Evolutionary conservation across 2,797 vertebrate genomes (phyloP).

Genomic region (Platalea minor): DNA sequence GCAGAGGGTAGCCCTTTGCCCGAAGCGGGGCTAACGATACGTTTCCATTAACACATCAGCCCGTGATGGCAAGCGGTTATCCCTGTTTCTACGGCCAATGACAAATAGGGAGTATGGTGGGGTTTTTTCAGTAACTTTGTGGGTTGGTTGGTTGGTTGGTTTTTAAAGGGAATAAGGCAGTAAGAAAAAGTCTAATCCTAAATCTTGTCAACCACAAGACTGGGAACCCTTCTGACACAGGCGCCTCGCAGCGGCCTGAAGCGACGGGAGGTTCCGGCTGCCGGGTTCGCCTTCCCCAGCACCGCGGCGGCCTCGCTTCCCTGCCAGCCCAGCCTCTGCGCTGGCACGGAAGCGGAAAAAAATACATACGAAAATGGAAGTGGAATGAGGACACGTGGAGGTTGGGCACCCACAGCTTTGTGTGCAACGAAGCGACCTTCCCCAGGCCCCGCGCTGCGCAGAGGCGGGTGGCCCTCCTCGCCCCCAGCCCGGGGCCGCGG

Average conservation of each 20-base stretch:
- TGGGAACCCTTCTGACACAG: too few relatives aligned
- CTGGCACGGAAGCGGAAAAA: not conserved
- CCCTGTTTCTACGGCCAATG: accelerated
- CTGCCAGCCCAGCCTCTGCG: accelerated
- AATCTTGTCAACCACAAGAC: accelerated
- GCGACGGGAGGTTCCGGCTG: accelerated
- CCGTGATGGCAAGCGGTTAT: accelerated
- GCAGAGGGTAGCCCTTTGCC: accelerated
- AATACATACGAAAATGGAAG: accelerated
- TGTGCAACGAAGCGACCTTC: not conserved
- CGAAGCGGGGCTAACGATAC: accelerated
- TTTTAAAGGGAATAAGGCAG: not conserved
- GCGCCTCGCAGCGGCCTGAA: accelerated
- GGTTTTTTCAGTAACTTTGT: not conserved
- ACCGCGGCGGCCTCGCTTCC: not conserved
- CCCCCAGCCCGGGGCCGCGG: accelerated
- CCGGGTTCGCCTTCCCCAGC: too few relatives aligned
- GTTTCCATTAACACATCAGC: accelerated
- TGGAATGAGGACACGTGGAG: accelerated
- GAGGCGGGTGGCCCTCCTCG: not conserved
- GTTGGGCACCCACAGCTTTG: too few relatives aligned
- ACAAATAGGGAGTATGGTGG: accelerated
- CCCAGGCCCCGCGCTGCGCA: accelerated
- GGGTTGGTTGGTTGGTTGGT: not conserved
- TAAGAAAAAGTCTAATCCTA: not conserved